Evolutionary conservation across 2,113 vertebrate genomes (phyloP), one percentile per base, ranked within the genome.

Genomic region (Passer montanus): DNA sequence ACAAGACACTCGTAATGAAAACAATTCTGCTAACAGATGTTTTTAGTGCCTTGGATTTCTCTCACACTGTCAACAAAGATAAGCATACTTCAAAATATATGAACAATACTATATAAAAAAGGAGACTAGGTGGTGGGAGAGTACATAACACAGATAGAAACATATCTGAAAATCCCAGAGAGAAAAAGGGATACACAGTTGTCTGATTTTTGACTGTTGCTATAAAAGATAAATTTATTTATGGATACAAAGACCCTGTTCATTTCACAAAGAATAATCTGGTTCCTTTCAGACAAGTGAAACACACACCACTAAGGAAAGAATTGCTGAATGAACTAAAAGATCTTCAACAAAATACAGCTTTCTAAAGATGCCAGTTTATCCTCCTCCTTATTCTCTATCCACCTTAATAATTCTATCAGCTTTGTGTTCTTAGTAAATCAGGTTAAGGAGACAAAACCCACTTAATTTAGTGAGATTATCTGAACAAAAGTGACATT

Each of bases 21-120:
- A 94, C 49, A 91, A 55, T 79, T 89, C 80, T 76, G 58, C 55
- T 59, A 87, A 69, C 87, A 96, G 84, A 95, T 91, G 87, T 80
- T 87, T 97, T 69, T 47, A 87, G 49, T 73, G 62, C 43, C 70
- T 69, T 85, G 49, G 31, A 87, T 76, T 91, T 87, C 69, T 84
- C 69, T 87, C 87, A 53, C 41, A 39, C 67, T 76, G 74, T 64
- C 89, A 94, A 49, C 28, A 84, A 81, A 84, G 89, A 68, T 16
- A 93, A 93, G 83, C 78, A 68, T 21, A 84, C 68, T 88, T 81
- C 58, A 78, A 93, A 94, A 86, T 23, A 58, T 62, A 62, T 10
- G 39, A 96, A 68, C 33, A 69, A 64, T 66, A 37, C 43, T 10
- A 35, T 22, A 47, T 1, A 93, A 44, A 58, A 81, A 78, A 79